phyloP scores from a whole-genome alignment of 2,797 vertebrate genomes.

The Macroramphosus scolopax region DNA sequence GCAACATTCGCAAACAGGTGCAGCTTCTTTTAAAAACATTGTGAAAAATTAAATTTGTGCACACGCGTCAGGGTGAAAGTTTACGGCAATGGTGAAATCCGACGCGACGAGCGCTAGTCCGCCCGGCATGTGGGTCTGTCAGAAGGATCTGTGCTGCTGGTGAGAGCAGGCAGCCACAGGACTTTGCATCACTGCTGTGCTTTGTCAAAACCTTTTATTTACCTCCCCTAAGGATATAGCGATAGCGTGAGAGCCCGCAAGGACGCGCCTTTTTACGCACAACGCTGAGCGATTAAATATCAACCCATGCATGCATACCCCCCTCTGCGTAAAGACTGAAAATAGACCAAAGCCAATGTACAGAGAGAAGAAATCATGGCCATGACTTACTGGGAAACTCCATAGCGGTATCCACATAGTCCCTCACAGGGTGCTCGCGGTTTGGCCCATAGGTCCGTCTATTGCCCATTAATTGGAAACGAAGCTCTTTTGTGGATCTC shows the following conservation, averaged over 20 bases:
- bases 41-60: conserved; percentile 10
- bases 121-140: too few relatives aligned
- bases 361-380: conserved; percentile 35
- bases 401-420: conserved; percentile 76
- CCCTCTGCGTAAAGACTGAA: conserved; percentile 56
- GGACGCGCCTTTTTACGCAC: conserved; percentile 62
- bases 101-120: too few relatives aligned
- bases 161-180: conserved; percentile 10
- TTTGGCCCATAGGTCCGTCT: conserved; percentile 76
- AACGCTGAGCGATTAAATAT: conserved; percentile 56
- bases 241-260: conserved; percentile 55
- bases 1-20: conserved; percentile 78
- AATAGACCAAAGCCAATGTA: conserved; percentile 53
- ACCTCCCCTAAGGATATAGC: conserved; percentile 61
- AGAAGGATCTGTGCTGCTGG: conserved; percentile 26
- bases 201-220: conserved; percentile 70
- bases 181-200: conserved; percentile 66
- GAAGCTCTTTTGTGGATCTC: conserved; percentile 79
- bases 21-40: conserved; percentile 75
- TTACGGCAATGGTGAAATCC: too few relatives aligned
- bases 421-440: conserved; percentile 69
- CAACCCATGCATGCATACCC: conserved; percentile 38
- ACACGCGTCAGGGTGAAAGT: too few relatives aligned
- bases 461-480: conserved; percentile 80
- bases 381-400: conserved; percentile 81